Percentiles rank a stretch among this genome's conserved stretches.
These are phyloP conservation scores for Sapayoa aenigma DNA, from an alignment of 2,113 vertebrate genomes.

Conservation along the genomic window DNA sequence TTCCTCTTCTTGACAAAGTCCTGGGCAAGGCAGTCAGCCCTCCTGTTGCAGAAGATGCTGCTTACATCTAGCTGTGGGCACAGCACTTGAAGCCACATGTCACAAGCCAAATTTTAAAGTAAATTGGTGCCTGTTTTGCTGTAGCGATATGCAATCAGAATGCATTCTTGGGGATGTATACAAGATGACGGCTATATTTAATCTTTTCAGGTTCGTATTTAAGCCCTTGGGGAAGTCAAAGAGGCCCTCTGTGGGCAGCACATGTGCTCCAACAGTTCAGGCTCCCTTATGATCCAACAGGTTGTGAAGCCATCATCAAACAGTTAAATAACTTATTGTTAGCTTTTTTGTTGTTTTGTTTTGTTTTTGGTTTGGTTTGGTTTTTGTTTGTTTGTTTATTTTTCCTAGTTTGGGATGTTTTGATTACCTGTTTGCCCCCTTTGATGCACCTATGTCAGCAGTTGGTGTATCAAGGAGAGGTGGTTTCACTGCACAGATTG, in stretches of 20 bases:
- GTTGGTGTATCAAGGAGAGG: neutral
- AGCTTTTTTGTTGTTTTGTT: neutral
- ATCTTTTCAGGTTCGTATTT: neutral
- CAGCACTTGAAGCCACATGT: neutral
- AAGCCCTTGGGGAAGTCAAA: neutral
- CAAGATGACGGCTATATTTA: neutral
- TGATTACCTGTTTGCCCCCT: neutral
- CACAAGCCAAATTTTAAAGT: neutral
- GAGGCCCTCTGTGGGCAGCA: accelerated
- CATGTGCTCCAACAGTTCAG: accelerated
- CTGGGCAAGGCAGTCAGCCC: neutral
- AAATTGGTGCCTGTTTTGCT: neutral
- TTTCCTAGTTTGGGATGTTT: neutral
- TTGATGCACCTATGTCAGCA: neutral
- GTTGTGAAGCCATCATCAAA: neutral
- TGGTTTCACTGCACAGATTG: accelerated
- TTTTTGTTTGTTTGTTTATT: neutral
- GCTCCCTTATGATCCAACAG: neutral
- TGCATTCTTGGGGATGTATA: neutral
- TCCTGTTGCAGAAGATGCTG: neutral
- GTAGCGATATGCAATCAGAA: neutral
- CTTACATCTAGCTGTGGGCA: accelerated
- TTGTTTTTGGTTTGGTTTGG: neutral
- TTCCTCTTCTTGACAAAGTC: neutral
- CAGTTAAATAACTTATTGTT: neutral